Evolutionary conservation across 2,113 vertebrate species (phyloP).

Genomic region (Phocoena sinus): DNA sequence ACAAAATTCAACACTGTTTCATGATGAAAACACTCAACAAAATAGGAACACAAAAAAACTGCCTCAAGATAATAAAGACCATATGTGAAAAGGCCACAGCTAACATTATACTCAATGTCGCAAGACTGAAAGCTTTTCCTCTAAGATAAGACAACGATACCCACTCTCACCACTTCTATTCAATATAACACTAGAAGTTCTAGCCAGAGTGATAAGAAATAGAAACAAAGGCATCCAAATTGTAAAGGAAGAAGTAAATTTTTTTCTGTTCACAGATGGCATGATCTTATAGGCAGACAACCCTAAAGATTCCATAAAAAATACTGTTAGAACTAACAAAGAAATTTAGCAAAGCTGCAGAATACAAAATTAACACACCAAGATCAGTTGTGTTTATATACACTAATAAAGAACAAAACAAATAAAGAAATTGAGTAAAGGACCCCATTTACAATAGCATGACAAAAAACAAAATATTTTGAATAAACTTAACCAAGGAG

Average conservation of each 20-base stretch:
- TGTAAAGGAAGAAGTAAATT: background rate
- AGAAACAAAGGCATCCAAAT: background rate
- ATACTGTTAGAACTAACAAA: background rate
- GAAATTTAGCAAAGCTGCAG: background rate
- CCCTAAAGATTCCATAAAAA: background rate
- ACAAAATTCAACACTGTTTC: background rate
- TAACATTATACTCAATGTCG: background rate
- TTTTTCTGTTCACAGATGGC: background rate
- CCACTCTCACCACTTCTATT: background rate
- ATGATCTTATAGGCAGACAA: background rate
- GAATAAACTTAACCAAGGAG: background rate
- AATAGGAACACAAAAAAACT: background rate
- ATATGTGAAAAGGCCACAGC: background rate
- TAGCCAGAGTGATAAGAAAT: background rate
- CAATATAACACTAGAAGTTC: background rate
- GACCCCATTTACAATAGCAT: background rate
- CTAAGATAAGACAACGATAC: background rate
- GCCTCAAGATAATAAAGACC: background rate
- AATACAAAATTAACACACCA: background rate
- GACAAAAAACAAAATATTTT: background rate
- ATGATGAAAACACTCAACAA: background rate
- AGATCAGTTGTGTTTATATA: background rate
- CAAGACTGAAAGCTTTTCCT: background rate
- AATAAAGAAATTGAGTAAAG: background rate
- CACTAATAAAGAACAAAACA: background rate